Conservation (phyloP, 1,140 invertebrate genomes). For the Galleria mellonella region DNA sequence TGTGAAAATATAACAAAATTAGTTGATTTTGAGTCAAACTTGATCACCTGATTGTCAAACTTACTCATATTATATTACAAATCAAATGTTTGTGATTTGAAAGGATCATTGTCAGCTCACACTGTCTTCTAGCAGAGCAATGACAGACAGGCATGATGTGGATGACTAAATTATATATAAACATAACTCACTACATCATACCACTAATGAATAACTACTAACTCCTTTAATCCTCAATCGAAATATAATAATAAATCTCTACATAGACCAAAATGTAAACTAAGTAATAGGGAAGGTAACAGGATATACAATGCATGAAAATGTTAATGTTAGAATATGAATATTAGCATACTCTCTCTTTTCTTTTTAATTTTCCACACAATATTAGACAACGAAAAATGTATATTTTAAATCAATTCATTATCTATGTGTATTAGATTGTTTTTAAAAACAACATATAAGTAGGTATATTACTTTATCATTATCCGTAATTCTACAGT, state of each 20-base stretch:
- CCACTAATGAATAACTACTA: constrained; percentile 52
- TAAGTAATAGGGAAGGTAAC: constrained; percentile 43
- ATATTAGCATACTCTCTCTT: constrained; percentile 54
- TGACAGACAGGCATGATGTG: constrained; percentile 48
- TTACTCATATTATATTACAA: constrained; percentile 44
- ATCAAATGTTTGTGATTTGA: constrained; percentile 46
- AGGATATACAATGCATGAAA: constrained; percentile 33
- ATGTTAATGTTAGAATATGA: constrained; percentile 16
- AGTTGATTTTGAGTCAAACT: constrained; percentile 71
- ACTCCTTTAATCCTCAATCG: constrained; percentile 52
- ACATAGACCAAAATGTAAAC: constrained; percentile 51
- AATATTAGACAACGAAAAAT: constrained; percentile 13
- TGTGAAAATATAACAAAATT: constrained; percentile 74
- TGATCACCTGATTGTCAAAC: constrained; percentile 51
- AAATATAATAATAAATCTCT: constrained; percentile 46
- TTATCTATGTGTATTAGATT: too few relatives aligned
- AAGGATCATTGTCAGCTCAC: constrained; percentile 56
- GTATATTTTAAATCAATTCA: neutral
- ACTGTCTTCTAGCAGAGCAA: constrained; percentile 44
- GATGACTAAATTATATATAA: constrained; percentile 50
- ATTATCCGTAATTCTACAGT: too few relatives aligned
- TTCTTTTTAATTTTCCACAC: constrained; percentile 42
- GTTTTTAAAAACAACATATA: too few relatives aligned
- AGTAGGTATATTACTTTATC: too few relatives aligned
- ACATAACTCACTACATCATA: constrained; percentile 56